A percentile compares a stretch with the other conserved stretches of the same genome.
These are phyloP conservation scores for Lates calcarifer DNA, from an alignment of 2,113 vertebrate genomes.

Conservation along the genomic window DNA sequence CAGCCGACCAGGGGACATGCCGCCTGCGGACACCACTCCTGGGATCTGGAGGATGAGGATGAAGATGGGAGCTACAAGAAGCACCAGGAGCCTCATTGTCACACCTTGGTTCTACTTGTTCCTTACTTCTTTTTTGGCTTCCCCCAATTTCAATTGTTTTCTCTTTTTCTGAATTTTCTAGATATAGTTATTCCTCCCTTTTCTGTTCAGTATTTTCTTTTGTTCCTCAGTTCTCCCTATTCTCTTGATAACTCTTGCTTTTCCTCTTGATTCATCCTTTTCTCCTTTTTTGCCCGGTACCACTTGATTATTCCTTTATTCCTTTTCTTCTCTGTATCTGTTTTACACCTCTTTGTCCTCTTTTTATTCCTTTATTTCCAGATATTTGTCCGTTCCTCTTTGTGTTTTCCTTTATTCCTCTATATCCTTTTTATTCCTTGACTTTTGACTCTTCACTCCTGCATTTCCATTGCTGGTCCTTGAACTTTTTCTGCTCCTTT, in stretches of 20 bases:
- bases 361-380: neutral
- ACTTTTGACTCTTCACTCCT: neutral
- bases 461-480: neutral
- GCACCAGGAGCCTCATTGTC: slow-evolving; percentile 50
- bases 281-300: neutral
- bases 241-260: neutral
- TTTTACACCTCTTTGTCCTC: neutral
- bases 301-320: neutral
- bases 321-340: neutral
- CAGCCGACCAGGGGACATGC: slow-evolving; percentile 68
- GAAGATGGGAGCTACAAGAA: slow-evolving; percentile 42
- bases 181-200: neutral
- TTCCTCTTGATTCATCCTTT: slow-evolving; percentile 14
- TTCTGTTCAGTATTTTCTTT: neutral
- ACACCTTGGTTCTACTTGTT: neutral
- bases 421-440: neutral
- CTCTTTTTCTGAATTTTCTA: neutral
- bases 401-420: neutral
- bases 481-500: neutral
- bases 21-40: neutral
- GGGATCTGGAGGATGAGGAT: slow-evolving; percentile 62
- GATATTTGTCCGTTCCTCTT: neutral
- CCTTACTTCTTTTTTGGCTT: neutral
- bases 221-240: neutral
- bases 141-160: neutral